Evolutionary conservation across 2,888 invertebrate genomes (phyloP).

Genomic region (Amphipoea lucens): DNA sequence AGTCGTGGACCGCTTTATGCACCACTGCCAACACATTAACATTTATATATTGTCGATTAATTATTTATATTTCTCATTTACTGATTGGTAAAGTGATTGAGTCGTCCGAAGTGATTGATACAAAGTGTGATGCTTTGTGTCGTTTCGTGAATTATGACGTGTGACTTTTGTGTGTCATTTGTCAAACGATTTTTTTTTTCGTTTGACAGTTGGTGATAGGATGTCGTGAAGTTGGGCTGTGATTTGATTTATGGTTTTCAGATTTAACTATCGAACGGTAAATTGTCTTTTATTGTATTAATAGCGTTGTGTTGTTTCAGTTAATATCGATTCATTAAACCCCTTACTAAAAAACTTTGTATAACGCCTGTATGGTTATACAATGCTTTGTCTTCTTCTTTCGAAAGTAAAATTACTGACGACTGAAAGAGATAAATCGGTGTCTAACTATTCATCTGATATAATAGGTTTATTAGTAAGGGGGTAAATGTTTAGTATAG

Average conservation of each 20-base stretch:
- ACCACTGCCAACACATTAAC: constrained; percentile 81
- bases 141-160: constrained; percentile 53
- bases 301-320: constrained; percentile 1
- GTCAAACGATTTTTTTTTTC: constrained; percentile 28
- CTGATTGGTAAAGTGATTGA: constrained; percentile 81
- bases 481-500: background rate
- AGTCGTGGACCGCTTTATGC: constrained; percentile 82
- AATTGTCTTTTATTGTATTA: constrained; percentile 15
- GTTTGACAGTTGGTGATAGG: constrained; percentile 34
- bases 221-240: background rate
- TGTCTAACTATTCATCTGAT: too few relatives aligned
- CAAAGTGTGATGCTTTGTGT: constrained; percentile 58
- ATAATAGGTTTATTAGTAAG: too few relatives aligned
- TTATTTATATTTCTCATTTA: constrained; percentile 81
- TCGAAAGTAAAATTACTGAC: too few relatives aligned
- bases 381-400: too few relatives aligned
- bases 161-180: constrained; percentile 33
- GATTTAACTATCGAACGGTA: constrained; percentile 17
- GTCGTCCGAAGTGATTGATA: constrained; percentile 80
- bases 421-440: too few relatives aligned
- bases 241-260: constrained; percentile 38
- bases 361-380: too few relatives aligned
- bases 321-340: background rate
- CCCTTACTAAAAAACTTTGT: too few relatives aligned
- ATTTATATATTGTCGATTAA: constrained; percentile 82